These are phyloP conservation scores for Drosophila lini DNA, from an alignment of 1,140 invertebrate species.

Conservation along the genomic window DNA sequence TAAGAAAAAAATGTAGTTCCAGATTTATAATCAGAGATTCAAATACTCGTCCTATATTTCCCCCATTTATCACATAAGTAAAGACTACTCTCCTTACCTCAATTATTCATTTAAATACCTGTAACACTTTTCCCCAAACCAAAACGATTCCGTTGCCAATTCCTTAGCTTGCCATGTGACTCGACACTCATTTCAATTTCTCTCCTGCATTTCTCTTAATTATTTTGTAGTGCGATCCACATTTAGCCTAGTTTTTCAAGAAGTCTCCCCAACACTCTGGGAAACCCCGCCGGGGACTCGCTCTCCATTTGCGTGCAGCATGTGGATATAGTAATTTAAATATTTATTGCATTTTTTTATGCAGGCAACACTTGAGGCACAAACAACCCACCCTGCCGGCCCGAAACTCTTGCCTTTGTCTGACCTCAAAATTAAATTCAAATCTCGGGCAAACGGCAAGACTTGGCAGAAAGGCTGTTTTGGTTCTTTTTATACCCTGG, in stretches of 20 bases:
- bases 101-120: neutral
- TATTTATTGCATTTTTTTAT: constrained; percentile 81
- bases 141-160: constrained; percentile 33
- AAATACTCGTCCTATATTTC: neutral
- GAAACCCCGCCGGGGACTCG: constrained; percentile 9
- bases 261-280: constrained; percentile 15
- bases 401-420: constrained; percentile 44
- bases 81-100: neutral
- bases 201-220: constrained; percentile 58
- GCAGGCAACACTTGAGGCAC: constrained; percentile 66
- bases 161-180: constrained; percentile 5
- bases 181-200: constrained; percentile 42
- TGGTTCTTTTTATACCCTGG: neutral
- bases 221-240: constrained; percentile 65
- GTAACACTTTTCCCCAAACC: neutral
- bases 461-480: constrained; percentile 47
- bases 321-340: constrained; percentile 78
- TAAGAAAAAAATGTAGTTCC: neutral
- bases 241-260: constrained; percentile 69
- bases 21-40: neutral
- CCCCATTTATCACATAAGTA: neutral
- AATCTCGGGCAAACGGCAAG: constrained; percentile 72
- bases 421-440: constrained; percentile 83
- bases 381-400: constrained; percentile 10
- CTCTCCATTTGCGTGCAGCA: constrained; percentile 69